Evolutionary conservation across 37 sponge, comb jelly and placozoan genomes (phyloP), one percentile per base, ranked within the genome.

Genomic region (Cladorhizidae sp.): DNA sequence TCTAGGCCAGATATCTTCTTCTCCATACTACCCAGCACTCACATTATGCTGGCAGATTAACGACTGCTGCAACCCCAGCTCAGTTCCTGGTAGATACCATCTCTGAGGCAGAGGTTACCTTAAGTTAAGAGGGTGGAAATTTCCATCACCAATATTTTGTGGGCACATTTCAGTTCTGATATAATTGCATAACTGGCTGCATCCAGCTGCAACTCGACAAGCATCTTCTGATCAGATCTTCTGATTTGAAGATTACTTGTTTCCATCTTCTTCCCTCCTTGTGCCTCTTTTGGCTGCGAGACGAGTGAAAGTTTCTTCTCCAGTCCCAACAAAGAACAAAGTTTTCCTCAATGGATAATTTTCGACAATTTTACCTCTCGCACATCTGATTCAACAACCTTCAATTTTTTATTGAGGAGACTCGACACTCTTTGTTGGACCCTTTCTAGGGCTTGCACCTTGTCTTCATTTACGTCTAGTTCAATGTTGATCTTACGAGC

Each of bases 31-130:
- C 62, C 76, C 39, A 31, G 18, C 11, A 50, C 76, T 20, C 35
- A 37, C n/a, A 8, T 88, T 79, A 40, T 83, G 77, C 18, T 29
- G 21, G 6, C 31, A 12, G 22, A 83, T 22, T n/a, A 77, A 72
- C 1, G 78, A 8, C 26, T 81, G 83, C 28, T 82, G 88, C 18
- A 40, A 26, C 22, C 83, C 88, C 15, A 78, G 49, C 63, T 78
- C 77, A 49, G 56, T 88, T 88, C n/a, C 83, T 72, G 25, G 78
- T 43, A 9, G 82, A 57, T 40, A 88, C 54, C 73, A 83, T 76
- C 50, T 83, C 78, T 0, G 88, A 88, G 42, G 77, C 83, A 28
- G 77, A 72, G 2, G 80, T 76, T 7, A 88, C 77, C 37, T 88
- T n/a, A 83, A 0, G 72, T 71, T 17, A 88, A 38, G 12, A 88